These are phyloP conservation scores for Sphinx pinastri DNA, from an alignment of 2,888 invertebrate species.

Conservation along the genomic window DNA sequence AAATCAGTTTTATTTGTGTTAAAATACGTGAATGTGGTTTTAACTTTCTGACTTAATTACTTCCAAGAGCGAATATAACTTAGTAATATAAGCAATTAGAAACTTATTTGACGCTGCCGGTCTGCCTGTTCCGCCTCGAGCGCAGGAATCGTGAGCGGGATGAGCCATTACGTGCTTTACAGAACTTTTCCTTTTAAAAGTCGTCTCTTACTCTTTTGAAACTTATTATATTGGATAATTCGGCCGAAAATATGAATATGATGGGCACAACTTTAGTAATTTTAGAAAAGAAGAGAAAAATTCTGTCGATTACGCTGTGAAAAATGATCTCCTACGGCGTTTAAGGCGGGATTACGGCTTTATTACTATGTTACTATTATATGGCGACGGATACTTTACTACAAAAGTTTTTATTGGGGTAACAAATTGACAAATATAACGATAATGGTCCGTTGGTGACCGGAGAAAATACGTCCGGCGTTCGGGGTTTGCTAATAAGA, in stretches of 20 bases:
- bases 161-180: conserved; percentile 82
- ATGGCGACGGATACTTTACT: conserved; percentile 37
- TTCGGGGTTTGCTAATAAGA: no score
- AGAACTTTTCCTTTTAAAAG: conserved; percentile 83
- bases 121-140: conserved; percentile 79
- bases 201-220: conserved; percentile 80
- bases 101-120: conserved; percentile 83
- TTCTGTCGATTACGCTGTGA: conserved; percentile 69
- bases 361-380: conserved; percentile 45
- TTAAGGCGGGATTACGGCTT: conserved; percentile 56
- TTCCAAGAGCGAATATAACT: conserved; percentile 80
- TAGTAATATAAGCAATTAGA: conserved; percentile 84
- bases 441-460: neutral
- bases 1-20: conserved; percentile 45
- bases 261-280: conserved; percentile 77
- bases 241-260: conserved; percentile 78
- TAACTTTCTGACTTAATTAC: conserved; percentile 79
- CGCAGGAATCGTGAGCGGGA: conserved; percentile 79
- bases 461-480: neutral
- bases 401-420: conserved; percentile 33
- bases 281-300: conserved; percentile 65
- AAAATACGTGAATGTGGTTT: conserved; percentile 73
- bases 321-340: conserved; percentile 67
- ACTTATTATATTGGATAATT: conserved; percentile 83
- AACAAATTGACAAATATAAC: conserved; percentile 28